Conservation (phyloP, 2,888 invertebrate species). For the Apodemia zela region DNA sequence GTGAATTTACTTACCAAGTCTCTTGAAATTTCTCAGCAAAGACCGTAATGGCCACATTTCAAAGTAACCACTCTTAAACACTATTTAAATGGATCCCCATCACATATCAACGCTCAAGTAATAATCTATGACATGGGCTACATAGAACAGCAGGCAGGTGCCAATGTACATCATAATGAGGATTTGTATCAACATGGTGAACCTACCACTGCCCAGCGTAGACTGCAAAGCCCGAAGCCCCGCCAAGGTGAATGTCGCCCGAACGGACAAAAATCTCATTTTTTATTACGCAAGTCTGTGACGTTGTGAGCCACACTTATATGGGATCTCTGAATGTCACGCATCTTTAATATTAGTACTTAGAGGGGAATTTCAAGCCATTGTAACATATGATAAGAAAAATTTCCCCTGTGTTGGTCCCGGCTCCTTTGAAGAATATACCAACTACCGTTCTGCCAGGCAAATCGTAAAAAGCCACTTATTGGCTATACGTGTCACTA, state of each 20-base stretch:
- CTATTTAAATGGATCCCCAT: background rate
- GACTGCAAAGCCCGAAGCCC: conserved; percentile 37
- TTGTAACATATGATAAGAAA: too few relatives aligned
- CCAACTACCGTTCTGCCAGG: too few relatives aligned
- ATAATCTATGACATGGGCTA: conserved; percentile 72
- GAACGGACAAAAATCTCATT: conserved; percentile 34
- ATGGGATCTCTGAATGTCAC: conserved; percentile 28
- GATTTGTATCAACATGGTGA: conserved; percentile 72
- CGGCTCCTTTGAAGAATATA: too few relatives aligned
- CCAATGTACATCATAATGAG: conserved; percentile 76
- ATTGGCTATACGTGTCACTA: too few relatives aligned
- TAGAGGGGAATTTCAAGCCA: background rate
- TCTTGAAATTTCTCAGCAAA: conserved; percentile 25
- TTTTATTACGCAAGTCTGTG: conserved; percentile 32
- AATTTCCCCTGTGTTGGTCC: too few relatives aligned
- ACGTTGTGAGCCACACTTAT: conserved; percentile 31
- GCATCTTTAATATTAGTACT: conserved; percentile 14
- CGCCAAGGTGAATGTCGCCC: conserved; percentile 39
- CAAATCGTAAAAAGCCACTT: too few relatives aligned
- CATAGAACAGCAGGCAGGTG: conserved; percentile 69
- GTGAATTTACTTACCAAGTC: conserved; percentile 28
- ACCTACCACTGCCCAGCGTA: conserved; percentile 29
- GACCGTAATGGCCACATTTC: background rate
- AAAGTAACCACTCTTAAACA: conserved; percentile 10
- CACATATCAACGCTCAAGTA: conserved; percentile 51